Evolutionary conservation across 2,888 invertebrate species (phyloP).

Genomic region (Eupsilia transversa): DNA sequence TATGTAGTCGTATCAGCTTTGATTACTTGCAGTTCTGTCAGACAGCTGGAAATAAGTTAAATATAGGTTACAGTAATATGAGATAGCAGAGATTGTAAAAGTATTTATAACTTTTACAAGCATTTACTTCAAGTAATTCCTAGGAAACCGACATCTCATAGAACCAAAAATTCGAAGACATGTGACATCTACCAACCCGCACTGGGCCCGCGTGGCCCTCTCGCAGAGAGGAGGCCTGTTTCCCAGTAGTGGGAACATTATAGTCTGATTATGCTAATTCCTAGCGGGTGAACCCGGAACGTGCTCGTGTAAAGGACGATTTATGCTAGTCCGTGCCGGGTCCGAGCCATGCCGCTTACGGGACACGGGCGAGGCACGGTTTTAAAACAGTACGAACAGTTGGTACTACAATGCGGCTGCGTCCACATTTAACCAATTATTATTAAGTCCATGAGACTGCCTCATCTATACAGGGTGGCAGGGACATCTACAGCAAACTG

Average conservation of each 20-base stretch:
- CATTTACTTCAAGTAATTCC: not conserved
- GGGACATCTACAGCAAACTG: too few species aligned
- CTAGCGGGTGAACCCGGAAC: not conserved
- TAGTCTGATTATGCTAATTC: too few species aligned
- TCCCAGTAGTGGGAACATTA: too few species aligned
- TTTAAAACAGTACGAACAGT: not conserved
- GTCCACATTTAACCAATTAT: not conserved
- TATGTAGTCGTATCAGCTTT: constrained; percentile 88
- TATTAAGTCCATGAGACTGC: not conserved
- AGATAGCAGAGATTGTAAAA: constrained; percentile 2
- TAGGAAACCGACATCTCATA: too few species aligned
- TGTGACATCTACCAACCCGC: too few species aligned
- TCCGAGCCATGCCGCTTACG: not conserved
- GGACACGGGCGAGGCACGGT: not conserved
- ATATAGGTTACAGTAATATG: not conserved
- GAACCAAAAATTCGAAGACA: too few species aligned
- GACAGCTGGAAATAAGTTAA: constrained; percentile 54
- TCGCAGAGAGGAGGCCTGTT: too few species aligned
- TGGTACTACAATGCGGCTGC: not conserved
- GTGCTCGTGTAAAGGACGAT: not conserved
- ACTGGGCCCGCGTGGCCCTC: too few species aligned
- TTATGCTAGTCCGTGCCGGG: too few species aligned
- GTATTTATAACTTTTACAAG: not conserved
- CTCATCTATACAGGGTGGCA: not conserved
- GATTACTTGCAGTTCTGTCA: constrained; percentile 75